These are phyloP conservation scores for Syrmaticus mikado DNA, from an alignment of 2,113 vertebrate species.

Conservation along the genomic window DNA sequence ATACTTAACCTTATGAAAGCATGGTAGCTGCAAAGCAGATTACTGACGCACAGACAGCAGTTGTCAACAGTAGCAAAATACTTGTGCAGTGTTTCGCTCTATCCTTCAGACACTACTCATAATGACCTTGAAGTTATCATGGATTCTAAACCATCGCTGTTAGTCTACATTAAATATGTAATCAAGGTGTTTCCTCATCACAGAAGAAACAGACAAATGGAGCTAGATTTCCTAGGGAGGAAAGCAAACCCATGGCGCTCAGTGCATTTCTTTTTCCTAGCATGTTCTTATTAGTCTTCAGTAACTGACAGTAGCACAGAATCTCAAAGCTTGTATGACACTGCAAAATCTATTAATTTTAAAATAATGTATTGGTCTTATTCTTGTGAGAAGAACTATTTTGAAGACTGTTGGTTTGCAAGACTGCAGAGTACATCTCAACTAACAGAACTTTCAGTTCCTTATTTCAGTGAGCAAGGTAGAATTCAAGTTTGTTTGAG, in stretches of 20 bases:
- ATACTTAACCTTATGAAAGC: slow-evolving; percentile 23
- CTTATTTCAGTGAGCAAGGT: not conserved
- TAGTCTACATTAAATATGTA: slow-evolving; percentile 74
- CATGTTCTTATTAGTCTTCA: slow-evolving; percentile 48
- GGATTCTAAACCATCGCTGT: slow-evolving; percentile 69
- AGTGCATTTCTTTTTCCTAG: slow-evolving; percentile 42
- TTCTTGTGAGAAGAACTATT: not conserved
- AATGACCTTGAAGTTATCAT: slow-evolving; percentile 78
- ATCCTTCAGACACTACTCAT: slow-evolving; percentile 57
- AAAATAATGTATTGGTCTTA: slow-evolving; percentile 31
- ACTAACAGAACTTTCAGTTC: not conserved
- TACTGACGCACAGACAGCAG: slow-evolving; percentile 32
- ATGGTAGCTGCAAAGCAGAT: slow-evolving; percentile 41
- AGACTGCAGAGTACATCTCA: not conserved
- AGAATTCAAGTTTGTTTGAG: not conserved
- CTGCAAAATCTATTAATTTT: slow-evolving; percentile 59
- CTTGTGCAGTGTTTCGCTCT: slow-evolving; percentile 49
- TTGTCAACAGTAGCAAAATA: slow-evolving; percentile 54
- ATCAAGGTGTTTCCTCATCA: slow-evolving; percentile 69
- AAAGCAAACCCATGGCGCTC: slow-evolving; percentile 60
- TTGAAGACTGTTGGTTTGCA: not conserved
- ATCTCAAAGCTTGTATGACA: slow-evolving; percentile 52
- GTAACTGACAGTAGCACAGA: slow-evolving; percentile 58
- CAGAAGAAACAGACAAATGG: slow-evolving; percentile 59
- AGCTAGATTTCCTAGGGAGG: slow-evolving; percentile 47